phyloP scores from a whole-genome alignment of 2,113 vertebrate genomes.

The Misgurnus mizolepis region DNA sequence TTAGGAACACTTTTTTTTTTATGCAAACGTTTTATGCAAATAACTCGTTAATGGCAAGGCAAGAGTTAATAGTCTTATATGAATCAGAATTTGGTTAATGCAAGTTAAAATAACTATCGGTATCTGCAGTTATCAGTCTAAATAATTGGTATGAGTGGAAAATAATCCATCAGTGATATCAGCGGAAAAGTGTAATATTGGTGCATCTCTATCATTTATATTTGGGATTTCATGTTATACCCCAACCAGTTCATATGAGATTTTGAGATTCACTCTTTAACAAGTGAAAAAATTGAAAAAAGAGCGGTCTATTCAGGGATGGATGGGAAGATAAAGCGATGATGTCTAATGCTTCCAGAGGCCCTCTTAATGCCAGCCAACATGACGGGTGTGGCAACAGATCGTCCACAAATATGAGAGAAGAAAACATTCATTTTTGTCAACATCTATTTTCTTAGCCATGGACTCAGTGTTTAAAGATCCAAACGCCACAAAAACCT shows the following conservation, averaged over 20 bases:
- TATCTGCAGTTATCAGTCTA: too few relatives aligned
- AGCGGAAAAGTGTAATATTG: too few relatives aligned
- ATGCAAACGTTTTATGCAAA: too few relatives aligned
- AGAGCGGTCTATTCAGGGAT: constrained; percentile 12
- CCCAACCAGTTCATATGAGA: neutral
- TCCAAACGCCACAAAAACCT: constrained; percentile 48
- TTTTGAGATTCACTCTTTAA: neutral
- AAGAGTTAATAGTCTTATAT: too few relatives aligned
- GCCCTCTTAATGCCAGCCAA: constrained; percentile 40
- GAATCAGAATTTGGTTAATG: too few relatives aligned
- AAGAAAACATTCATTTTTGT: constrained; percentile 41
- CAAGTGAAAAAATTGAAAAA: neutral
- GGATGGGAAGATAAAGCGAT: neutral
- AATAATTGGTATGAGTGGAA: too few relatives aligned
- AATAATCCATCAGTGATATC: too few relatives aligned
- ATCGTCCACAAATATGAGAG: constrained; percentile 51
- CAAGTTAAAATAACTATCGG: too few relatives aligned
- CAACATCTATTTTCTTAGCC: constrained; percentile 13
- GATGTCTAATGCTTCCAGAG: constrained; percentile 24
- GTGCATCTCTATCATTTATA: too few relatives aligned
- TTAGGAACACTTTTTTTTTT: too few relatives aligned
- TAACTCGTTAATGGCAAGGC: too few relatives aligned
- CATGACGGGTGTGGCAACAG: constrained; percentile 42
- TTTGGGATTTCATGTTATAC: too few relatives aligned
- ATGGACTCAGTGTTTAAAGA: constrained; percentile 11